Evolutionary conservation across 2,797 vertebrate genomes (phyloP), one percentile per base, ranked within the genome.

Genomic region (Miichthys miiuy): DNA sequence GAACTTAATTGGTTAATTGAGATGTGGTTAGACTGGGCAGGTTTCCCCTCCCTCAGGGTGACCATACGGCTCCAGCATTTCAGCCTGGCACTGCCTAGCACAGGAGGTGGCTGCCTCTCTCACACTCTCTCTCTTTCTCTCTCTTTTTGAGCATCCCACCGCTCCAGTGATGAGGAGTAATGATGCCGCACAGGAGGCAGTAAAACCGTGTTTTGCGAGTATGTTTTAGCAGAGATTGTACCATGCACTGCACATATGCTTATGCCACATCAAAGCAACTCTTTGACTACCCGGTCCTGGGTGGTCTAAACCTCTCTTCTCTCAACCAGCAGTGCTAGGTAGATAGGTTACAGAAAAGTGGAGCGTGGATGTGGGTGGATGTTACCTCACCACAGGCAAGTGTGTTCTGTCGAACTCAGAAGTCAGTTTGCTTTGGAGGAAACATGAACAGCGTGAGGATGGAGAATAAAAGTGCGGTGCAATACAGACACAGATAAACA

Each of bases 1-100:
- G 86, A 93, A 94, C 88, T 89, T 91, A 93, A 94, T 91, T 93
- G 83, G 90, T 90, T 92, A 94, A 95, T 93, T 93, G 91, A 87
- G 90, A 91, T 87, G 91, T 84, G 91, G 91, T 91, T 87, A 87
- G 83, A 91, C 92, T 87, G 85, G 91, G 91, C 86, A 91, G 91
- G 87, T 91, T 90, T 91, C 74, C 78, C 80, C 84, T 90, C 88
- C 91, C 92, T 90, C 83, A 52, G 88, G 92, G 79, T 88, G 82
- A 93, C 91, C 90, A 82, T 91, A 91, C 79, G 87, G 89, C 86
- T 91, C 89, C 82, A 87, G 89, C 73, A 68, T 91, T 93, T 88
- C 84, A 91, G 85, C 70, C 83, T 88, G 90, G 87, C 86, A 79
- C 81, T 75, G 90, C 77, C 84, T 89, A 90, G 90, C 91, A 81